phyloP scores from a whole-genome alignment of 2,888 invertebrate species.

The Athalia cordata region DNA sequence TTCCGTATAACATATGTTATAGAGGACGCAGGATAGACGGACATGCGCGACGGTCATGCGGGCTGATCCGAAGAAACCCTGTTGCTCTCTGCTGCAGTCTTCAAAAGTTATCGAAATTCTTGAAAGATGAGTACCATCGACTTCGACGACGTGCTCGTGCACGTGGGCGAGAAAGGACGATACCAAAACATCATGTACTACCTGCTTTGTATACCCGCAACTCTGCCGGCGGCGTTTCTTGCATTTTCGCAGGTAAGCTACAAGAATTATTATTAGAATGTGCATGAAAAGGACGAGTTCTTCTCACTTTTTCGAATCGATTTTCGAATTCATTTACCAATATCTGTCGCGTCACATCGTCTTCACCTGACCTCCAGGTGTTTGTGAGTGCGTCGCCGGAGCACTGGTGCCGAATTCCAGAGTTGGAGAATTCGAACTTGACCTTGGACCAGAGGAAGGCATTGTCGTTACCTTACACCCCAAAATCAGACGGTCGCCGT shows the following conservation, averaged over 20 bases:
- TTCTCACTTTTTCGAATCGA: neutral
- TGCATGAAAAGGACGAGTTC: neutral
- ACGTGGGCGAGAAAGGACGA: conserved; percentile 79
- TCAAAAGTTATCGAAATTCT: conserved; percentile 42
- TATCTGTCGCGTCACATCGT: neutral
- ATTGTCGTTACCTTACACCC: conserved; percentile 75
- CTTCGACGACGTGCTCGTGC: conserved; percentile 77
- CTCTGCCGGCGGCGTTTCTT: conserved; percentile 80
- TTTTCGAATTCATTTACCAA: neutral
- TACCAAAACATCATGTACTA: conserved; percentile 81
- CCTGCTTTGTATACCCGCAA: conserved; percentile 79
- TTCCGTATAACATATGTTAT: no score
- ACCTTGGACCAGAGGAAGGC: conserved; percentile 75
- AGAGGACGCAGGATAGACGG: conserved; percentile 26
- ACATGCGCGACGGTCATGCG: conserved; percentile 57
- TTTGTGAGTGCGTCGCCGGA: conserved; percentile 83
- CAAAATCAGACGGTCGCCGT: conserved; percentile 71
- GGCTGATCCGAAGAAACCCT: conserved; percentile 52
- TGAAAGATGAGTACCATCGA: conserved; percentile 73
- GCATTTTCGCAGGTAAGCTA: conserved; percentile 79
- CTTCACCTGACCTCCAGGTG: conserved; percentile 71
- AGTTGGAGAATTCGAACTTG: conserved; percentile 74
- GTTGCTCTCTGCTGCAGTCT: conserved; percentile 48
- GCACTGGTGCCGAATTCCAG: conserved; percentile 80
- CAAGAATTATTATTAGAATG: neutral